Evolutionary conservation across 2,888 invertebrate species (phyloP).

Genomic region (Balanococcus diminutus): DNA sequence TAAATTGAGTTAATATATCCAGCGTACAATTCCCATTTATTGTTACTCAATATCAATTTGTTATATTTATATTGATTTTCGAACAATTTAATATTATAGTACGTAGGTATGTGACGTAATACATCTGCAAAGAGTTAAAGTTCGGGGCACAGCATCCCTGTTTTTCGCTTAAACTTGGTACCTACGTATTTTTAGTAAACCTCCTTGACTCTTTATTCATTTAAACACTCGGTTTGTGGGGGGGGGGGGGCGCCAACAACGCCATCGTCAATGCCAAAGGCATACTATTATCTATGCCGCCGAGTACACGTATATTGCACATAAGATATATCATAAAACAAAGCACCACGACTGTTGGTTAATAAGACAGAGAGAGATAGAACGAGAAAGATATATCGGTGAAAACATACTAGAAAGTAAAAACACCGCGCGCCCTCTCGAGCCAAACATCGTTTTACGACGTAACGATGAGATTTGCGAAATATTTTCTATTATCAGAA

Average conservation of each 20-base stretch:
- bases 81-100: background rate
- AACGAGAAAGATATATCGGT: background rate
- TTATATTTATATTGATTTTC: background rate
- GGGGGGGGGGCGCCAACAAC: background rate
- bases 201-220: background rate
- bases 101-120: background rate
- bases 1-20: background rate
- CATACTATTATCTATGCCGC: slow-evolving; percentile 16
- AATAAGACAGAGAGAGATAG: background rate
- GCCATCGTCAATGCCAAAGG: too few species aligned
- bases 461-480: background rate
- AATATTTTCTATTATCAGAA: background rate
- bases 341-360: slow-evolving; percentile 20
- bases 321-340: slow-evolving; percentile 28
- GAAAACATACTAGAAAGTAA: slow-evolving; percentile 21
- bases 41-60: background rate
- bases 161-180: background rate
- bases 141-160: background rate
- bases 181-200: background rate
- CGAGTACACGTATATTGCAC: background rate
- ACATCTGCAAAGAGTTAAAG: background rate
- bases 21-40: background rate
- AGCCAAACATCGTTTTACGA: background rate
- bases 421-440: background rate
- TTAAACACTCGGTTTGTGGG: background rate